These are phyloP conservation scores for Holocentrus rufus DNA, from an alignment of 2,797 vertebrate species.

Conservation along the genomic window DNA sequence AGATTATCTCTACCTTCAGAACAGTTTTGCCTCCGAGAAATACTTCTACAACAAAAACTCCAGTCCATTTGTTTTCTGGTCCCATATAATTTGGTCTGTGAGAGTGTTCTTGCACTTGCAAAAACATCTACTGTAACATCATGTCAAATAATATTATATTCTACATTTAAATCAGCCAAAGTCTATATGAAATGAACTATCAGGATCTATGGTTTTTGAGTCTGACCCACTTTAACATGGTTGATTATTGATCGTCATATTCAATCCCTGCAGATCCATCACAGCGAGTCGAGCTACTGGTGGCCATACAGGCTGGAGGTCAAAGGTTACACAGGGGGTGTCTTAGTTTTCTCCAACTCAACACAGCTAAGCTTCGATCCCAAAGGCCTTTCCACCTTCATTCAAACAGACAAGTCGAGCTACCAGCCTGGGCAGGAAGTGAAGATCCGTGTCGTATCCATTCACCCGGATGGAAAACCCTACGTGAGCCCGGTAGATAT, in stretches of 20 bases:
- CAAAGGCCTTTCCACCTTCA: constrained; percentile 63
- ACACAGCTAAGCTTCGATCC: constrained; percentile 47
- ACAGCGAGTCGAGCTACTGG: not conserved
- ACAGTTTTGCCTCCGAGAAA: too few species aligned
- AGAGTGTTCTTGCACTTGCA: too few species aligned
- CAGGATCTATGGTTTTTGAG: too few species aligned
- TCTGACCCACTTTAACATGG: too few species aligned
- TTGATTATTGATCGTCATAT: not conserved
- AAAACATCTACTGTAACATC: too few species aligned
- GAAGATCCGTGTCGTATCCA: constrained; percentile 72
- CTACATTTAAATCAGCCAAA: too few species aligned
- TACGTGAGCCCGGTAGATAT: constrained; percentile 60
- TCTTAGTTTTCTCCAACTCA: constrained; percentile 66
- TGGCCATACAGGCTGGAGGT: constrained; percentile 65
- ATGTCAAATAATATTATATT: too few species aligned
- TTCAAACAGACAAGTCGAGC: constrained; percentile 79
- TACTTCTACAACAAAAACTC: too few species aligned
- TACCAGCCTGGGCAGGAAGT: constrained; percentile 79
- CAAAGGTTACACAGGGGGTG: constrained; percentile 51
- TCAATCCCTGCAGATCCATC: constrained; percentile 53
- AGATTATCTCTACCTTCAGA: too few species aligned
- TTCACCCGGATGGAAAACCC: constrained; percentile 68
- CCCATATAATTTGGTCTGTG: too few species aligned
- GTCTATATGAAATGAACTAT: too few species aligned
- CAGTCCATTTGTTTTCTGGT: too few species aligned